Conservation (phyloP, 2,113 vertebrate genomes). For the Gallinago media region DNA sequence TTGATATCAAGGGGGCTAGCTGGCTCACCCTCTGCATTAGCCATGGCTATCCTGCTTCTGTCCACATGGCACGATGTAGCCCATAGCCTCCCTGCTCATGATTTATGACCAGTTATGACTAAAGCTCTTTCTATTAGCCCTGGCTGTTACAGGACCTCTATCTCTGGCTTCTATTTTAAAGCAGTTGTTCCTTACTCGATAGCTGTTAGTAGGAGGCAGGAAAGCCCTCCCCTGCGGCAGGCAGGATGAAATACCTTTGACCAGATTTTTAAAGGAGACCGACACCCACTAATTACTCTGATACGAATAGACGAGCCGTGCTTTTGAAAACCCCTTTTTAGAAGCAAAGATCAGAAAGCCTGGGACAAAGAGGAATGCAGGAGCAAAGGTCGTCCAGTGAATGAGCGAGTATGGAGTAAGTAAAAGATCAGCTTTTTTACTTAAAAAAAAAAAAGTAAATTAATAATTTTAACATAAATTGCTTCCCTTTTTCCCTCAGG, state of each 20-base stretch:
- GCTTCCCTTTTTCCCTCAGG: fast-evolving
- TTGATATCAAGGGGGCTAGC: neutral
- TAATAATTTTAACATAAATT: neutral
- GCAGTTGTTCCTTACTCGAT: neutral
- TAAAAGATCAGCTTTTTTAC: neutral
- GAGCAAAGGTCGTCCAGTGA: neutral
- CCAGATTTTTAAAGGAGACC: neutral
- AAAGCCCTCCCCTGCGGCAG: neutral
- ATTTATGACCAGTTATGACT: fast-evolving
- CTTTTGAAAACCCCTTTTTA: neutral
- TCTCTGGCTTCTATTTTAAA: neutral
- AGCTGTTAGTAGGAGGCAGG: fast-evolving
- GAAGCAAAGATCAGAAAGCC: neutral
- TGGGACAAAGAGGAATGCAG: neutral
- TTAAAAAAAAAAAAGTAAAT: neutral
- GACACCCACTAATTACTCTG: neutral
- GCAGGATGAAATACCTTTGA: neutral
- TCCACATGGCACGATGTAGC: fast-evolving
- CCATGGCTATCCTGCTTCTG: neutral
- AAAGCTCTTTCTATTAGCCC: neutral
- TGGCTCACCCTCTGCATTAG: neutral
- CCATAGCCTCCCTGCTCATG: fast-evolving
- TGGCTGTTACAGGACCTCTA: neutral
- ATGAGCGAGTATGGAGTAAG: neutral
- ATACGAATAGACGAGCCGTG: fast-evolving